Conservation (phyloP, 1,140 invertebrate genomes). For the Drosophila mauritiana region DNA sequence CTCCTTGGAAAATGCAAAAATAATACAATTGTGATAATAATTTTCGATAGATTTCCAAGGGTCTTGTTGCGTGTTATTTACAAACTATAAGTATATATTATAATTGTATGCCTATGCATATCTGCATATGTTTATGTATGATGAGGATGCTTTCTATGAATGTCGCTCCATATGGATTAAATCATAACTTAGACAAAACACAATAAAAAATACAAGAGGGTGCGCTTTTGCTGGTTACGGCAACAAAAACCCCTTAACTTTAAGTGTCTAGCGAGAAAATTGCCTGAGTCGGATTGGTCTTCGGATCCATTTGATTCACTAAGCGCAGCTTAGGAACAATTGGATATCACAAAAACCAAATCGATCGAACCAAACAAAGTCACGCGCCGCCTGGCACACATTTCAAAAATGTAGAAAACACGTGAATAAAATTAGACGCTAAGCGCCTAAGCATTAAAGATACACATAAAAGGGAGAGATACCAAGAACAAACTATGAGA, state of each 20-base stretch:
- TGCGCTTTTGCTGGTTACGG: constrained; percentile 38
- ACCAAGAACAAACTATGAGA: constrained; percentile 64
- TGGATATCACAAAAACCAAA: not conserved
- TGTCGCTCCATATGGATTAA: constrained; percentile 53
- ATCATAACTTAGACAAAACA: constrained; percentile 60
- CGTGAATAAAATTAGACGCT: constrained; percentile 70
- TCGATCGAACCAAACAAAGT: not conserved
- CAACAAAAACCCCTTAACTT: constrained; percentile 9
- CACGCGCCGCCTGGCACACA: constrained; percentile 54
- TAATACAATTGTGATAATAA: constrained; percentile 68
- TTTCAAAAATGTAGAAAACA: constrained; percentile 76
- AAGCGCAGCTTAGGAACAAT: constrained; percentile 60
- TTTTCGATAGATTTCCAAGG: constrained; percentile 58
- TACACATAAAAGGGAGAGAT: constrained; percentile 32
- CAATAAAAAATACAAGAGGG: constrained; percentile 57
- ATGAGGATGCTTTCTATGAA: constrained; percentile 62
- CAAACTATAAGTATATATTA: constrained; percentile 70
- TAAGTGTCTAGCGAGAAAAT: constrained; percentile 26
- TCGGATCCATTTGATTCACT: not conserved
- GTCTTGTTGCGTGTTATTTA: constrained; percentile 68
- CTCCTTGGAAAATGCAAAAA: constrained; percentile 76
- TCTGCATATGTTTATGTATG: constrained; percentile 49
- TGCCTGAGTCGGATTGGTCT: not conserved
- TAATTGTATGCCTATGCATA: constrained; percentile 49
- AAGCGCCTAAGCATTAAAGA: constrained; percentile 58